Conservation (phyloP, 2,888 invertebrate species). For the Merodon equestris region DNA sequence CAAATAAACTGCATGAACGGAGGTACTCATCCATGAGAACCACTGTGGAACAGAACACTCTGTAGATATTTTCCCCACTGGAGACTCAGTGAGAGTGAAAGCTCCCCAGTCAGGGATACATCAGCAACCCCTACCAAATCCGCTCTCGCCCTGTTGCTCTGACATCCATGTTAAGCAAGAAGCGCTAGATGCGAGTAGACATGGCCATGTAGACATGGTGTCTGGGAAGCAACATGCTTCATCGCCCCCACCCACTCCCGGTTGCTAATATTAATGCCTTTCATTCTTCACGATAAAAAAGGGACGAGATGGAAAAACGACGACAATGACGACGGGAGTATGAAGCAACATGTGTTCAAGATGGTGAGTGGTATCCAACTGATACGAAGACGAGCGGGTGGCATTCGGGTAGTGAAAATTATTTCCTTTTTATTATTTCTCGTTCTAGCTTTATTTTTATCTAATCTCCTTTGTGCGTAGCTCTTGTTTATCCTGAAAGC, state of each 20-base stretch:
- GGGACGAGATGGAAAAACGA: neutral
- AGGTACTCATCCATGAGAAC: too few relatives aligned
- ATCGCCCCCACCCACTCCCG: neutral
- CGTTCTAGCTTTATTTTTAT: neutral
- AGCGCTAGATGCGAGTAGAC: neutral
- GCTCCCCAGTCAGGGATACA: slow-evolving; percentile 12
- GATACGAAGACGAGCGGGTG: slow-evolving; percentile 1
- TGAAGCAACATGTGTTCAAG: slow-evolving; percentile 57
- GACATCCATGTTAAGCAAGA: neutral
- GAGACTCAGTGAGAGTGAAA: too few relatives aligned
- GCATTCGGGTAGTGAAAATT: neutral
- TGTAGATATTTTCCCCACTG: slow-evolving; percentile 24
- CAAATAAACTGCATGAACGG: too few relatives aligned
- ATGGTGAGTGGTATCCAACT: slow-evolving; percentile 2
- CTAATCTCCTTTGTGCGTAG: neutral
- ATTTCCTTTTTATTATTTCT: too few relatives aligned
- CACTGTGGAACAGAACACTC: neutral
- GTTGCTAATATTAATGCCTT: too few relatives aligned
- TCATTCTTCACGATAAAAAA: too few relatives aligned
- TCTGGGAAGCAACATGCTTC: slow-evolving; percentile 60
- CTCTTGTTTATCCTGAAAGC: neutral
- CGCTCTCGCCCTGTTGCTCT: slow-evolving; percentile 17
- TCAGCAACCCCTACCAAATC: neutral
- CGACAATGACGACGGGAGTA: neutral
- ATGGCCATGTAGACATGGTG: slow-evolving; percentile 31